phyloP scores from a whole-genome alignment of 1,140 invertebrate genomes.

The Rhynchophorus ferrugineus region DNA sequence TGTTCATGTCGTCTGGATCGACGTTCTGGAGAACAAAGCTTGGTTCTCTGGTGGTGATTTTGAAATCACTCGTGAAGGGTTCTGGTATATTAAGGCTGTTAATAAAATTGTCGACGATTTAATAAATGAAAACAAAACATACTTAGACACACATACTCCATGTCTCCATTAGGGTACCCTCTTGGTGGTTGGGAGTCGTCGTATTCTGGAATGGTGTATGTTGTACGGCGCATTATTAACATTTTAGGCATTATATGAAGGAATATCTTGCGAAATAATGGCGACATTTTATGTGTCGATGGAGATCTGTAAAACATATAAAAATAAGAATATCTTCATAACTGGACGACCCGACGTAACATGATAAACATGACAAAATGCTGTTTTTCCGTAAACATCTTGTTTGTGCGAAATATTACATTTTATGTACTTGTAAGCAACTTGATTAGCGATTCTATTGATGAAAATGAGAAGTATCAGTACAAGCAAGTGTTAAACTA shows the following conservation, averaged over 20 bases:
- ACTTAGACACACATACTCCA: slow-evolving; percentile 52
- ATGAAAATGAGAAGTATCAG: no score
- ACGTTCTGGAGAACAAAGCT: slow-evolving; percentile 38
- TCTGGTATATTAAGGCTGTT: slow-evolving; percentile 37
- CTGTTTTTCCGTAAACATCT: no score
- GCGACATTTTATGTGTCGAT: slow-evolving; percentile 93
- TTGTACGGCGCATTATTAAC: slow-evolving; percentile 80
- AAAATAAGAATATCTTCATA: slow-evolving; percentile 15
- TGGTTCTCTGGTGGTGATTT: slow-evolving; percentile 40
- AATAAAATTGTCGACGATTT: slow-evolving; percentile 9
- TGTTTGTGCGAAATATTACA: no score
- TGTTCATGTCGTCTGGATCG: slow-evolving; percentile 34
- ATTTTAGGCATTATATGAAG: slow-evolving; percentile 81
- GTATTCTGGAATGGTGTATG: slow-evolving; percentile 74
- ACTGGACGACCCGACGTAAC: not conserved
- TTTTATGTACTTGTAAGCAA: no score
- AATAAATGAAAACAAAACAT: no score
- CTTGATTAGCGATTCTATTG: no score
- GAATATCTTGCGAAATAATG: slow-evolving; percentile 80
- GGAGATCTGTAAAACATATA: slow-evolving; percentile 78
- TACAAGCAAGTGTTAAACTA: no score
- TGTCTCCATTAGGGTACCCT: slow-evolving; percentile 62
- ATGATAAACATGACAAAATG: not conserved
- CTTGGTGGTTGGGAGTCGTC: slow-evolving; percentile 68
- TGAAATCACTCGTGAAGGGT: slow-evolving; percentile 40